Evolutionary conservation across 2,797 vertebrate genomes (phyloP), one percentile per base, ranked within the genome.

Genomic region (Neostethus bicornis): DNA sequence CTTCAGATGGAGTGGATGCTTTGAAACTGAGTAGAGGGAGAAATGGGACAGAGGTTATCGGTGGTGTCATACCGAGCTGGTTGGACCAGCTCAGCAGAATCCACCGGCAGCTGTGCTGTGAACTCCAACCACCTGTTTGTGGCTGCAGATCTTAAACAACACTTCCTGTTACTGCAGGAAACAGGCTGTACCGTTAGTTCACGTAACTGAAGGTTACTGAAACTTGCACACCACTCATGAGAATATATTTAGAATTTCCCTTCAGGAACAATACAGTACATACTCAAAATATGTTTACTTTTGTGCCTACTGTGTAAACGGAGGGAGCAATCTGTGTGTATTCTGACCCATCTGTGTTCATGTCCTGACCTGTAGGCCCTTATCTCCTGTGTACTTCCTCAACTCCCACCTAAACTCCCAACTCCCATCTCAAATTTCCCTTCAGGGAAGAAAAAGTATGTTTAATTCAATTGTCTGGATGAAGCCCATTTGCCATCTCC

Each of bases 1-100:
- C 59, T 82, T 70, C 8, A 51, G 23, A 48, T 19, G 49, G 25
- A 50, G 34, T 12, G 11, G 38, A 51, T 5, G 28, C 31, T 20
- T 31, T 20, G 4, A 38, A 52, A 44, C 17, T 61, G 31, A n/a
- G 37, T n/a, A 35, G 13, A 28, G 8, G 45, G 63, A 65, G 44
- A 76, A 77, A 49, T 64, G 6, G 71, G 61, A 54, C 74, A 77
- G 50, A 64, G 84, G 66, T 87, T 77, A 61, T 9, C 7, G 6
- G 21, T 20, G 54, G 31, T 79, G 67, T 73, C 66, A 68, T 68
- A 82, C 23, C 64, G 49, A 76, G 47, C 58, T 29, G 16, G 61
- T 51, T 34, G 50, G 61, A 62, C 60, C 50, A 25, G 47, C 53
- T 61, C 29, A 45, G 35, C 43, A 29, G 38, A 71, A 64, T 49